Percentiles rank a stretch among this genome's conserved stretches.
phyloP scores from a whole-genome alignment of 2,797 vertebrate genomes.

The Acipenser transmontanus region DNA sequence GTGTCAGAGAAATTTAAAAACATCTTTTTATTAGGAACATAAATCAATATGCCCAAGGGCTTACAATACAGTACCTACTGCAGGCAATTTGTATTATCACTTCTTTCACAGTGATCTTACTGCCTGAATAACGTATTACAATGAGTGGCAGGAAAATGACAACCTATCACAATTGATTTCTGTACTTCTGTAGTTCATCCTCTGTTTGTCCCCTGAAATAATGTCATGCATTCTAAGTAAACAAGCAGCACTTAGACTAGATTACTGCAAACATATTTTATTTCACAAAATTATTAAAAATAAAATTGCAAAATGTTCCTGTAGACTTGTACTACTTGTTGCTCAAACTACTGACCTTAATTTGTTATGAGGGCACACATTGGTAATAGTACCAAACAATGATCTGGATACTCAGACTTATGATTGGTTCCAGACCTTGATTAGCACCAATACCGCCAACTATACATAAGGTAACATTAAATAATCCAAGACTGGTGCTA shows the following conservation, averaged over 20 bases:
- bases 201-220: background rate
- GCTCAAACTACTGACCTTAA: too few species aligned
- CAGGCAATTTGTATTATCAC: constrained; percentile 52
- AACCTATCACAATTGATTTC: constrained; percentile 52
- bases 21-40: constrained; percentile 63
- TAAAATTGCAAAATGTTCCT: too few species aligned
- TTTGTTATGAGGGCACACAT: too few species aligned
- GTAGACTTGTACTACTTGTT: too few species aligned
- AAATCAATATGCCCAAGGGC: constrained; percentile 59
- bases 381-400: too few species aligned
- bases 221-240: background rate
- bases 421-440: too few species aligned
- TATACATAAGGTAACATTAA: too few species aligned
- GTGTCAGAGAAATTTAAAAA: constrained; percentile 53
- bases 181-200: constrained; percentile 11
- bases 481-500: too few species aligned
- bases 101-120: constrained; percentile 47
- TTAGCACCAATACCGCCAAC: too few species aligned
- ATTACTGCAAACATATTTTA: background rate
- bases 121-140: constrained; percentile 49
- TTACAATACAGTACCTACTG: constrained; percentile 48
- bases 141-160: constrained; percentile 58
- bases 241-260: background rate
- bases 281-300: background rate
- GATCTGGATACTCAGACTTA: too few species aligned